phyloP scores from a whole-genome alignment of 2,113 vertebrate genomes.

The Raja brachyura region DNA sequence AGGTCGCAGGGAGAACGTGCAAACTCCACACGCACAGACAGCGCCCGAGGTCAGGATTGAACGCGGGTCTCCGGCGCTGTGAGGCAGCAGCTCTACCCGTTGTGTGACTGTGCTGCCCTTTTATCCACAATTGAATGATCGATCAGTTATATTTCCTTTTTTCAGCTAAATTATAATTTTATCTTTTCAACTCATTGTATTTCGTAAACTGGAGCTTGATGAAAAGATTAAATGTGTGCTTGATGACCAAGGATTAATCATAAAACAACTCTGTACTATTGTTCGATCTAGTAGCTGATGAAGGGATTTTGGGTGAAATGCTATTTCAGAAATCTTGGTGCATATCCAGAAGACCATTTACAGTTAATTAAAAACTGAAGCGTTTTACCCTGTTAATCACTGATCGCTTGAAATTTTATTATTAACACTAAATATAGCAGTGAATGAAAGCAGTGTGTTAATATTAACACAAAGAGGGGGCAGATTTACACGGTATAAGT shows the following conservation, averaged over 20 bases:
- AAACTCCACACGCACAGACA: no score
- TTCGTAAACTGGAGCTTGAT: neutral
- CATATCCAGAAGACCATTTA: neutral
- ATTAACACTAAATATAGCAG: neutral
- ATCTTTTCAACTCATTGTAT: neutral
- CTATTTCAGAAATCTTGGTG: neutral
- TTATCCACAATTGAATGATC: neutral
- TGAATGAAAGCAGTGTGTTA: neutral
- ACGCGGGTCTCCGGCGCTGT: no score
- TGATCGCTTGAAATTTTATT: neutral
- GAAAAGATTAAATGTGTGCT: neutral
- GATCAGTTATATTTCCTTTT: neutral
- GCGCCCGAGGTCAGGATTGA: no score
- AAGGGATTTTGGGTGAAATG: neutral
- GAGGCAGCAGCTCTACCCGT: no score
- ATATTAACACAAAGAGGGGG: neutral
- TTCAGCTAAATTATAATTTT: neutral
- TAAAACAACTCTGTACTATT: slow-evolving; percentile 6
- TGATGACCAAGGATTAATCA: neutral
- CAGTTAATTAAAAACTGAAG: slow-evolving; percentile 19
- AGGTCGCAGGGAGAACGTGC: no score
- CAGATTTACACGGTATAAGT: neutral
- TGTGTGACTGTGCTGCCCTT: no score
- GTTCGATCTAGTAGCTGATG: neutral
- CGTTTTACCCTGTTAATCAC: slow-evolving; percentile 17